Evolutionary conservation across 2,797 vertebrate species (phyloP), one percentile per base, ranked within the genome.

Genomic region (Notamacropus eugenii): DNA sequence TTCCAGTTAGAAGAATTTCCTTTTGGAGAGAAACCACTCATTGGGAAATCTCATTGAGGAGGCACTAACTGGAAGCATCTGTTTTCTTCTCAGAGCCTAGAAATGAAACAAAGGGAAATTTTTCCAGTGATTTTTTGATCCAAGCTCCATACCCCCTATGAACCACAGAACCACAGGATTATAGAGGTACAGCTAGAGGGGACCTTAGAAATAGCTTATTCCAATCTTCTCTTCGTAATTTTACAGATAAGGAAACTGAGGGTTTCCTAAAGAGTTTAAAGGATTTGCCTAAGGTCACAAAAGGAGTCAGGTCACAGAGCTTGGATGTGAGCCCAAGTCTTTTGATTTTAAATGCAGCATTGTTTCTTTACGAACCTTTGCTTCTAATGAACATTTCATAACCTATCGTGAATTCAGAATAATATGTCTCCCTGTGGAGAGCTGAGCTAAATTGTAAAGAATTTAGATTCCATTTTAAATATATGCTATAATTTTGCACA

Each of bases 231-330:
- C 58, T 59, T 40, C 34, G 22, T 19, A 40, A 22, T 74, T n/a
- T 67, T 74, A 74, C 4, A n/a, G 31, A 67, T n/a, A 67, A n/a
- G 29, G 14, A 67, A 67, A 14, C 14, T 58, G 57, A 67, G 34
- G 5, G 34, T n/a, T n/a, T n/a, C 62, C 62, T n/a, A 67, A 5
- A 67, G 62, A 67, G 34, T 67, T 67, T 67, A 67, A 74, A 16
- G 2, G 0, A n/a, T n/a, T 19, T n/a, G 16, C 16, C 0, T 22
- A n/a, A 74, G 34, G 13, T 67, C 62, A n/a, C n/a, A 40, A 2
- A 74, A 40, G n/a, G 22, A 40, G 31, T 62, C 59, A 62, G 34
- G 12, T 74, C 34, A 19, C 5, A 74, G 14, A 74, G 14, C 34
- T 74, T 40, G n/a, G 16, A 74, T n/a, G 22, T 40, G 62, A 74